Evolutionary conservation across 2,888 invertebrate genomes (phyloP).

Genomic region (Rhamnusium bicolor): DNA sequence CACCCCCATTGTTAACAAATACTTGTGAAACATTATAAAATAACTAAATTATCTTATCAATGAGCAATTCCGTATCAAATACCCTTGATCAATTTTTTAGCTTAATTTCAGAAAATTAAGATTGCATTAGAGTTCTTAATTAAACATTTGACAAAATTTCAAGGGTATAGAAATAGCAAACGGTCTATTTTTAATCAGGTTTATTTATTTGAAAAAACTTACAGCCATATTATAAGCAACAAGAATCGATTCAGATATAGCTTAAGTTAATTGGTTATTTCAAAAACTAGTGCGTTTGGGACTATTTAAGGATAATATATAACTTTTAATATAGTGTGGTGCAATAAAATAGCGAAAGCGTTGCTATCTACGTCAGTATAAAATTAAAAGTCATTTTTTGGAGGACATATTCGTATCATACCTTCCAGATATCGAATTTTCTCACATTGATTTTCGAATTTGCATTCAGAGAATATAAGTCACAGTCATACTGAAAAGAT

Average conservation of each 20-base stretch:
- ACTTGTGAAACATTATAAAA: constrained; percentile 9
- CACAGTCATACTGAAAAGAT: too few species aligned
- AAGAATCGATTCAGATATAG: too few species aligned
- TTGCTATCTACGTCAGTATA: background rate
- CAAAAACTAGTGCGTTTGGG: background rate
- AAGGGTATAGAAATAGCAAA: background rate
- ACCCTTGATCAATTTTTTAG: constrained; percentile 10
- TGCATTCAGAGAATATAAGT: too few species aligned
- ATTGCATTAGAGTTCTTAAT: background rate
- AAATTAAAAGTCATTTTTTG: too few species aligned
- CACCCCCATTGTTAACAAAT: background rate
- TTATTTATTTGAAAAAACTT: too few species aligned
- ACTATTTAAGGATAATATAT: background rate
- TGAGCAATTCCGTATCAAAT: constrained; percentile 4
- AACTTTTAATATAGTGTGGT: background rate
- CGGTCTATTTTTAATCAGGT: too few species aligned
- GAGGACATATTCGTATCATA: too few species aligned
- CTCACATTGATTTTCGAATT: too few species aligned
- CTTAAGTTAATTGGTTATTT: background rate
- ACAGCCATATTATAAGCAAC: too few species aligned
- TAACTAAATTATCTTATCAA: constrained; percentile 1
- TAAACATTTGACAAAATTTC: background rate
- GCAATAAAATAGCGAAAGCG: background rate
- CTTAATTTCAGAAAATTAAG: too few species aligned
- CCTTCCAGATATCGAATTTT: too few species aligned